A percentile compares a stretch with the other conserved stretches of the same genome.
These are phyloP conservation scores for Stylophora pistillata DNA, from an alignment of 64 coral and sea anemone genomes.

Conservation along the genomic window DNA sequence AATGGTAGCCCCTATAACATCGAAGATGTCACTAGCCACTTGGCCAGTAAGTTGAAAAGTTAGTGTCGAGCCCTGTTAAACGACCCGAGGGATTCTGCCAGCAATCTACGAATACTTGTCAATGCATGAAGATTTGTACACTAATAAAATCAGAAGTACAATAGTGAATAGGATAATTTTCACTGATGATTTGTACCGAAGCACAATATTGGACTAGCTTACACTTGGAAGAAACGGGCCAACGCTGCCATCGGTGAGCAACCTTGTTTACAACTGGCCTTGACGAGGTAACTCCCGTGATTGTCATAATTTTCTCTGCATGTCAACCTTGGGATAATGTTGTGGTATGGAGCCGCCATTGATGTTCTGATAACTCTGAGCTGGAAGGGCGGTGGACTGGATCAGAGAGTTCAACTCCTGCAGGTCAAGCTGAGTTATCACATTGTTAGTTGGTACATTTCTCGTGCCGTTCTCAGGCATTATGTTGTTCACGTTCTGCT, in stretches of 20 bases:
- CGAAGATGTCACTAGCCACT: too few species aligned
- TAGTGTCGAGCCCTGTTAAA: too few species aligned
- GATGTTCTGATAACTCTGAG: conserved; percentile 9
- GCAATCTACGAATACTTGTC: background rate
- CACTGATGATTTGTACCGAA: background rate
- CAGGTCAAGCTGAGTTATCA: background rate
- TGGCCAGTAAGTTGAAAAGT: too few species aligned
- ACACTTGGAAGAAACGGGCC: background rate
- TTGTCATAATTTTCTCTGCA: conserved; percentile 15
- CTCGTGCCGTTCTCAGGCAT: conserved; percentile 3
- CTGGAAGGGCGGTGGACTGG: background rate
- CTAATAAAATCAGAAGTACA: background rate
- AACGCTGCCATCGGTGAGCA: background rate
- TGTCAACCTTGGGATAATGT: background rate
- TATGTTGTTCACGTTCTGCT: conserved; percentile 7
- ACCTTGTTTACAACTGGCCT: background rate
- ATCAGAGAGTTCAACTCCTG: background rate
- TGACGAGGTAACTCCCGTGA: too few species aligned
- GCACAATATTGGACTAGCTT: background rate
- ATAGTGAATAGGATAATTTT: background rate
- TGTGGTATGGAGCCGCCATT: background rate
- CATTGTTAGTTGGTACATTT: background rate
- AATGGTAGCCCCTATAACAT: too few species aligned
- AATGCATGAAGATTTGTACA: conserved; percentile 42
- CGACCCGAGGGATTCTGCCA: background rate